Base-by-base conservation (phyloP, 2,888 invertebrate species). In the Rutpela maculata region DNA sequence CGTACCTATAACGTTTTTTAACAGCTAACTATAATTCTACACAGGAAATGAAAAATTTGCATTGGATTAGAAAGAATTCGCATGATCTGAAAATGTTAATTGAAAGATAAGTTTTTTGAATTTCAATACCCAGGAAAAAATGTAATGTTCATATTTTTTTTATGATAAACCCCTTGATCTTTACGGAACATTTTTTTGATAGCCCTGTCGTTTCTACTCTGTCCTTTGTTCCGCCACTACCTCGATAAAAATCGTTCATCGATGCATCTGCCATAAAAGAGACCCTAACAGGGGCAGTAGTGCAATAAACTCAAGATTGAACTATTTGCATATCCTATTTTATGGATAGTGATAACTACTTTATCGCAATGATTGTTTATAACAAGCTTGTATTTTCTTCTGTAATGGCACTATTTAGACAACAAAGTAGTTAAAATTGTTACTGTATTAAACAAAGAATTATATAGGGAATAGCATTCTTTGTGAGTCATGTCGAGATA, bases 381-480 rank as follows among this genome's bases (percentile, higher is more conserved):
- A 50, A n/a, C n/a, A 17, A 50, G 50, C 15, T n/a, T 1, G 50
- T n/a, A 50, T 50, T 50, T 50, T 50, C n/a, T 50, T 50, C 12
- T n/a, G 18, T 19, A 59, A 59, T 22, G 22, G 59, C 59, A 59
- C 11, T 7, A 12, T 19, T 10, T 59, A 11, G 19, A 18, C 11
- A 59, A 59, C 59, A 59, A 22, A 19, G 19, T 59, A 19, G 15
- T 59, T 59, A 59, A 59, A 59, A 59, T 19, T 59, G 59, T 22
- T 59, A 59, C 22, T 59, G 19, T 22, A 19, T 50, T 50, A 50
- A 2, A 50, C 50, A 50, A 50, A 50, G 50, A 50, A 50, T 50
- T 6, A 6, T 15, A 43, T 43, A 43, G 43, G 22, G 12, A 43
- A 43, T 43, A 35, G 2, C 9, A 6, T 35, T 35, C 31, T 35